These are phyloP conservation scores for Helicoverpa zea DNA, from an alignment of 1,140 invertebrate species.

Conservation along the genomic window DNA sequence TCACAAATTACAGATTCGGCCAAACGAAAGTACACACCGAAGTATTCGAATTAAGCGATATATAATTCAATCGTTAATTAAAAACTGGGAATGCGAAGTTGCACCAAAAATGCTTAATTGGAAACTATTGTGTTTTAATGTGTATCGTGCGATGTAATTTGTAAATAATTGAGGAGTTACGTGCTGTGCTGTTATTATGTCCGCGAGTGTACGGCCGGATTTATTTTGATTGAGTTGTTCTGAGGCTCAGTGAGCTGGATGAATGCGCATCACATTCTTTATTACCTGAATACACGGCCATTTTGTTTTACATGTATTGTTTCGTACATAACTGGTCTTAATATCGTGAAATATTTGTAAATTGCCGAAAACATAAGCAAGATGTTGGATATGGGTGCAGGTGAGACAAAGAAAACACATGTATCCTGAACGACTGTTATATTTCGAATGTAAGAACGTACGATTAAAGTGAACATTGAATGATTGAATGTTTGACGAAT, in stretches of 20 bases:
- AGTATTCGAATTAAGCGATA: slow-evolving; percentile 39
- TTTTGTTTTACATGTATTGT: neutral
- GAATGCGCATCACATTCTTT: slow-evolving; percentile 12
- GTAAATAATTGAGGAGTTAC: slow-evolving; percentile 31
- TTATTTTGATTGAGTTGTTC: slow-evolving; percentile 29
- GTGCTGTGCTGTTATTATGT: slow-evolving; percentile 14
- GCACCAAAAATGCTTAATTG: slow-evolving; percentile 41
- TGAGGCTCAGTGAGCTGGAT: neutral
- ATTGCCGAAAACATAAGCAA: too few relatives aligned
- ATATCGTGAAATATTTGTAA: neutral
- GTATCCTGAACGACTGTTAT: too few relatives aligned
- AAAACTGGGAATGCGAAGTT: slow-evolving; percentile 26
- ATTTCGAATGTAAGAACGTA: too few relatives aligned
- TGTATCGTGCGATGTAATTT: slow-evolving; percentile 26
- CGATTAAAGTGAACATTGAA: too few relatives aligned
- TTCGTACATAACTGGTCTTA: neutral
- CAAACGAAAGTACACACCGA: slow-evolving; percentile 25
- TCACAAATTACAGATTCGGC: slow-evolving; percentile 47
- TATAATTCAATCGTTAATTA: slow-evolving; percentile 51
- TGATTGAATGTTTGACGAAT: too few relatives aligned
- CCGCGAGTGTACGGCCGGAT: neutral
- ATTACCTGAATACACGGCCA: neutral
- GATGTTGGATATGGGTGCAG: too few relatives aligned
- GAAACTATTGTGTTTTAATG: slow-evolving; percentile 36
- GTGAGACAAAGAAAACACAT: too few relatives aligned